Percentiles rank a stretch among this genome's conserved stretches.
phyloP scores from a whole-genome alignment of 2,113 vertebrate species.

The Perca fluviatilis region DNA sequence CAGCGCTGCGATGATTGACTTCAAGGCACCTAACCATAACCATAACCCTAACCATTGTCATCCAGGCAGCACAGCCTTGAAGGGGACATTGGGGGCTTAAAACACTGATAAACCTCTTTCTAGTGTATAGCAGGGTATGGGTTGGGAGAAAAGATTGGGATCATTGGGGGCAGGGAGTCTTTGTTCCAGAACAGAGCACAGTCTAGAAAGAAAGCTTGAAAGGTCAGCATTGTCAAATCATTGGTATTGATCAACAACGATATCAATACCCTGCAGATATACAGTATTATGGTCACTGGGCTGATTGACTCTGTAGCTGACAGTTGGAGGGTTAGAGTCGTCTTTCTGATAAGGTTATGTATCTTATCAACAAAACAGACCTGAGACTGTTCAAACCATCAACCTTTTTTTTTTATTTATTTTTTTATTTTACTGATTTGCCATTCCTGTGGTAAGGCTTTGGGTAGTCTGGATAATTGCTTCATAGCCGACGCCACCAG shows the following conservation, averaged over 20 bases:
- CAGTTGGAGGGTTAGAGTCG: slow-evolving; percentile 2
- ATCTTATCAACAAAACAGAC: not conserved
- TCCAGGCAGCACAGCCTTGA: too few relatives aligned
- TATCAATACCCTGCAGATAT: slow-evolving; percentile 31
- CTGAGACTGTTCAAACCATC: not conserved
- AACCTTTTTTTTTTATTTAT: too few relatives aligned
- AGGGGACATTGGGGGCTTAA: too few relatives aligned
- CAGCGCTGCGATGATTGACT: too few relatives aligned
- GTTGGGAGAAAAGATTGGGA: slow-evolving; percentile 22
- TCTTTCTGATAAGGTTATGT: not conserved
- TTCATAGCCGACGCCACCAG: too few relatives aligned
- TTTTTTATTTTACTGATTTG: not conserved
- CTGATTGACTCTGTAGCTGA: slow-evolving; percentile 18
- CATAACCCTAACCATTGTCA: too few relatives aligned
- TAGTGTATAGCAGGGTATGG: not conserved
- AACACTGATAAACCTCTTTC: not conserved
- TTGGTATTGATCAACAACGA: slow-evolving; percentile 25
- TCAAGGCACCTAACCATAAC: too few relatives aligned
- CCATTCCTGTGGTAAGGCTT: not conserved
- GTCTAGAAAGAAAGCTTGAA: slow-evolving; percentile 13
- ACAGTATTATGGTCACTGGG: slow-evolving; percentile 9
- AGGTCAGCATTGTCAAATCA: slow-evolving; percentile 8
- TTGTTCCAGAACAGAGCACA: slow-evolving; percentile 21
- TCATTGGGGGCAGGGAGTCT: not conserved
- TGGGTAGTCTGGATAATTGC: too few relatives aligned